Base-by-base conservation (phyloP, 1,140 invertebrate species). In the Argopecten irradians region DNA sequence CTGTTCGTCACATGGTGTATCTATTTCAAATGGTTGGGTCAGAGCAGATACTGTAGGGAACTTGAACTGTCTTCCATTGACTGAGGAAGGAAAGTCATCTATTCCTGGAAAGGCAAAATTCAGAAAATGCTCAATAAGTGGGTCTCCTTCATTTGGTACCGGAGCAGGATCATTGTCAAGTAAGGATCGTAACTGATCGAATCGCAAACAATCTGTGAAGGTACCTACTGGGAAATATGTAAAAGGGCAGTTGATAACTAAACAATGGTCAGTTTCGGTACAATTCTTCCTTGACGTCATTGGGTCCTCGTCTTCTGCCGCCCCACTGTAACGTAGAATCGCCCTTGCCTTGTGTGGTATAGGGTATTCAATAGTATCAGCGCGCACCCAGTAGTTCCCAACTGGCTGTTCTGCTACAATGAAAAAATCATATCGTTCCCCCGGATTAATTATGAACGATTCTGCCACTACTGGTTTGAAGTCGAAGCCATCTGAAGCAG, bases 361-460 rank as follows among this genome's bases (percentile, higher is more conserved):
- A 13, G 86, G 35, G 14, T 86, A 33, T 43, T 91, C 86, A 28
- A 90, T 88, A 82, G 90, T 91, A 19, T 89, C 41, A 16, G 84
- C 97, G 96, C 88, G 39, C 41, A 98, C 97, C 98, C 98, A 98
- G 94, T 98, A 99, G 71, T 91, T 97, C 36, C 96, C 96, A 1
- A 97, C 96, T 0, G 96, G 93, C 90, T 97, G 96, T 92, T 97
- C 96, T 32, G 97, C 97, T 55, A 97, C 86, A 11, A 11, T 55
- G 16, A 98, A 96, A 93, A 99, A 97, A 93, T 98, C 98, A 93
- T 97, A 98, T 83, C 98, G 95, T 94, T 98, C 98, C 0, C 98
- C 98, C 0, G 93, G 92, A 89, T 92, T 92, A 32, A 93, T 92
- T 28, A 93, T 87, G 35, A 94, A 89, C 0, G 89, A 91, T 33